Percentiles rank a stretch among this genome's conserved stretches.
Evolutionary conservation across 1,140 invertebrate genomes (phyloP).

Genomic region (Heliconius himera): DNA sequence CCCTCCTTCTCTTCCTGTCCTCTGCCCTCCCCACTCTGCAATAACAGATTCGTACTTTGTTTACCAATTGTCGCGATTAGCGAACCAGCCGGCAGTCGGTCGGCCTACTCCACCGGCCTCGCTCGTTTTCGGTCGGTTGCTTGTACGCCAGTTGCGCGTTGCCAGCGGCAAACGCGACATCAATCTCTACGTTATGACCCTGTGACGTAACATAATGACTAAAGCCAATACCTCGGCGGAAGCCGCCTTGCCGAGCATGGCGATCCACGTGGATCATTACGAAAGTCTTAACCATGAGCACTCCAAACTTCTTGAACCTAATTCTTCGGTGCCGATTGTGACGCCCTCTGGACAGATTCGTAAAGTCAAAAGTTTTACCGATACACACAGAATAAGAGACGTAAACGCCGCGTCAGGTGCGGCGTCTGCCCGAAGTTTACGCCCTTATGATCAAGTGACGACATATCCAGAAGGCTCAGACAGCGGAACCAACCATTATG

Average conservation of each 20-base stretch:
- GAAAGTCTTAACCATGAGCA: slow-evolving; percentile 62
- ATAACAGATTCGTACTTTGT: slow-evolving; percentile 70
- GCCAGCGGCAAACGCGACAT: slow-evolving; percentile 67
- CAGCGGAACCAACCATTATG: slow-evolving; percentile 77
- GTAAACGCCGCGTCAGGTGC: slow-evolving; percentile 70
- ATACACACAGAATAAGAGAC: slow-evolving; percentile 74
- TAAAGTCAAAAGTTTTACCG: slow-evolving; percentile 77
- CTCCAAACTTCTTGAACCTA: slow-evolving; percentile 62
- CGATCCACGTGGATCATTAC: slow-evolving; percentile 70
- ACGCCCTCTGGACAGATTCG: slow-evolving; percentile 75
- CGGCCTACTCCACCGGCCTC: slow-evolving; percentile 65
- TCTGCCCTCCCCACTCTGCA: slow-evolving; percentile 62
- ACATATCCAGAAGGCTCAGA: slow-evolving; percentile 76
- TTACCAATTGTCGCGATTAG: slow-evolving; percentile 79
- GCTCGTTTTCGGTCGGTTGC: slow-evolving; percentile 57
- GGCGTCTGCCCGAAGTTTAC: slow-evolving; percentile 71
- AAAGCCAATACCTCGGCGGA: slow-evolving; percentile 69
- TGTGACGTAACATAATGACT: slow-evolving; percentile 77
- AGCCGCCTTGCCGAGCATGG: slow-evolving; percentile 67
- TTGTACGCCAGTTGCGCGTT: slow-evolving; percentile 67
- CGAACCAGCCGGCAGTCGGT: slow-evolving; percentile 70
- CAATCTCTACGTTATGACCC: slow-evolving; percentile 72
- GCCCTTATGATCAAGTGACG: slow-evolving; percentile 74
- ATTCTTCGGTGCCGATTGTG: slow-evolving; percentile 61
- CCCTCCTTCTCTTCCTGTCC: slow-evolving; percentile 50